Conservation (phyloP, 1,140 invertebrate genomes). For the Zelostemma sp. region DNA sequence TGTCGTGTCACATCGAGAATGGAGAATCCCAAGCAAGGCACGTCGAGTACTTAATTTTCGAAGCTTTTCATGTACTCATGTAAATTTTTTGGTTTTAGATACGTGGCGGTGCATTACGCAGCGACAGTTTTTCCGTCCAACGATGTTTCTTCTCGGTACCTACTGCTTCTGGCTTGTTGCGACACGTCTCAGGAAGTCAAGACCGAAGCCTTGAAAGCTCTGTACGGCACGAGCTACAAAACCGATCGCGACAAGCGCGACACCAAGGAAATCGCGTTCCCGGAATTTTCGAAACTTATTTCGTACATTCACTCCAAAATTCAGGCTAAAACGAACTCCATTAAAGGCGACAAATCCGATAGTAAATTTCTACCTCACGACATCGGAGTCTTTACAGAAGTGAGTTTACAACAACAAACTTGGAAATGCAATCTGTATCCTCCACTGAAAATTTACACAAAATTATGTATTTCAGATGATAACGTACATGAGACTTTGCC, state of each 20-base stretch:
- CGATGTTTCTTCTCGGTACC: slow-evolving; percentile 85
- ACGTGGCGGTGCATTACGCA: slow-evolving; percentile 86
- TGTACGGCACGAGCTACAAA: slow-evolving; percentile 74
- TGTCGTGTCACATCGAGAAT: slow-evolving; percentile 64
- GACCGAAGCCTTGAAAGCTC: slow-evolving; percentile 78
- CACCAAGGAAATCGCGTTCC: slow-evolving; percentile 52
- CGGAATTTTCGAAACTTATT: slow-evolving; percentile 75
- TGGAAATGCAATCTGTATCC: too few species aligned
- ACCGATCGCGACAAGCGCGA: slow-evolving; percentile 62
- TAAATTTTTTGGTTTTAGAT: slow-evolving; percentile 63
- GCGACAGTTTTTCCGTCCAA: slow-evolving; percentile 84
- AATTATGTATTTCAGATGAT: slow-evolving; percentile 77
- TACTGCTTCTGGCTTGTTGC: slow-evolving; percentile 86
- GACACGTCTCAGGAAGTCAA: slow-evolving; percentile 87
- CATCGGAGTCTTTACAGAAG: slow-evolving; percentile 69
- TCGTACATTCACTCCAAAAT: slow-evolving; percentile 77
- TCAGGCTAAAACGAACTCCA: slow-evolving; percentile 72
- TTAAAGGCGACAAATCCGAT: slow-evolving; percentile 68
- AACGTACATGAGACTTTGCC: slow-evolving; percentile 81
- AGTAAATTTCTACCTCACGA: slow-evolving; percentile 73
- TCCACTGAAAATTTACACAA: too few species aligned
- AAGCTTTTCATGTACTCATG: too few species aligned
- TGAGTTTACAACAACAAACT: slow-evolving; percentile 52
- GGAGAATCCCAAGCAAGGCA: slow-evolving; percentile 60
- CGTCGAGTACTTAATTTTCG: slow-evolving; percentile 11